Evolutionary conservation across 2,113 vertebrate species (phyloP).

Genomic region (Uria aalge): DNA sequence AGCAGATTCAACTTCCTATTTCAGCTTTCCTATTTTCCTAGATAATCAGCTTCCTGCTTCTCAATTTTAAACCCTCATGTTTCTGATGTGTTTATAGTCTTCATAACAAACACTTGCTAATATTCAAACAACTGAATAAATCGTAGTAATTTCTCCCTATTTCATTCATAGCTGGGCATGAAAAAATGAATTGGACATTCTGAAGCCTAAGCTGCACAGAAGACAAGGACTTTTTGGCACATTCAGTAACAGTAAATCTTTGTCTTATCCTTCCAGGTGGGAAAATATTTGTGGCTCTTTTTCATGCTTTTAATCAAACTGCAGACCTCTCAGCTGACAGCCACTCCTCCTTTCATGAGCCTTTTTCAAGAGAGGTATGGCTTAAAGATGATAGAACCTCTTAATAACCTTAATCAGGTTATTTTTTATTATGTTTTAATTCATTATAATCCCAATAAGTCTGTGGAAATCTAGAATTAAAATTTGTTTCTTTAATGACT

Average conservation of each 20-base stretch:
- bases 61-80: background rate
- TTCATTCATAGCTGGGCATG: background rate
- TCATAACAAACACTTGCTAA: background rate
- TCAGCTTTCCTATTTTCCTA: background rate
- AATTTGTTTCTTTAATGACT: conserved; percentile 31
- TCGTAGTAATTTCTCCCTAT: background rate
- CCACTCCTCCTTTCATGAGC: background rate
- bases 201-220: background rate
- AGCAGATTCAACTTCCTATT: background rate
- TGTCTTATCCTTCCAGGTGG: background rate
- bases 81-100: background rate
- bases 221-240: background rate
- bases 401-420: conserved; percentile 58
- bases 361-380: background rate
- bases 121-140: background rate
- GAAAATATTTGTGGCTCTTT: background rate
- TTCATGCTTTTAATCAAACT: conserved; percentile 9
- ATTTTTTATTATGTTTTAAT: conserved; percentile 41
- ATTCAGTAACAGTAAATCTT: background rate
- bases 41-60: background rate
- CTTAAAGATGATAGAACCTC: conserved; percentile 36
- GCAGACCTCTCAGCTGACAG: background rate
- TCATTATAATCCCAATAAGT: conserved; percentile 45
- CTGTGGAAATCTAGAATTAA: conserved; percentile 32
- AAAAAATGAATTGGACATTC: background rate